These are phyloP conservation scores for Byasa hedistus DNA, from an alignment of 2,888 invertebrate species.

Conservation along the genomic window DNA sequence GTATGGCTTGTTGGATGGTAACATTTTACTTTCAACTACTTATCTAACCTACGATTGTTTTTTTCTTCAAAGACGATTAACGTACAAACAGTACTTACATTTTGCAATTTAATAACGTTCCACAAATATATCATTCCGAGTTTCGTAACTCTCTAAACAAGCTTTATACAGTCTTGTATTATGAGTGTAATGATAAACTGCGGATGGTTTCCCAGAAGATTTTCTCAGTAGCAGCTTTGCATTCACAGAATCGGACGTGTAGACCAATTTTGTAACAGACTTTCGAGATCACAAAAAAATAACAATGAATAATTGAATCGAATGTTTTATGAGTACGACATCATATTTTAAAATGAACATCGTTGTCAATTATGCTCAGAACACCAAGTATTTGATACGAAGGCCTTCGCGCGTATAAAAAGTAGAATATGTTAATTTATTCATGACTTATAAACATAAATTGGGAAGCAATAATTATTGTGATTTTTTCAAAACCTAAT, in stretches of 20 bases:
- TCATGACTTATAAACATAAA: no score
- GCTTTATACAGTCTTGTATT: background rate
- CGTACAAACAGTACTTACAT: background rate
- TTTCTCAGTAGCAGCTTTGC: background rate
- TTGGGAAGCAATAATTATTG: no score
- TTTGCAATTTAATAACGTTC: background rate
- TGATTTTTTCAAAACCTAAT: slow-evolving; percentile 3
- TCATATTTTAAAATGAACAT: background rate
- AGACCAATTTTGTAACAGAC: background rate
- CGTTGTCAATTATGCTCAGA: background rate
- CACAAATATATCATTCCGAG: background rate
- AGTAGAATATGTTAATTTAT: no score
- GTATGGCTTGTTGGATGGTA: no score
- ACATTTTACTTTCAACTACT: no score
- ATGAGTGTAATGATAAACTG: background rate
- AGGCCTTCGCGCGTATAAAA: no score
- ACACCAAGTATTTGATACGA: no score
- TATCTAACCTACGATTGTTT: no score
- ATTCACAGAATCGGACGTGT: background rate
- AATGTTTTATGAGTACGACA: background rate
- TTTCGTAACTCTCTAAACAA: background rate
- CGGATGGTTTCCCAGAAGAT: background rate
- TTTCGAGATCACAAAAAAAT: background rate
- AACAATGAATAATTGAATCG: no score
- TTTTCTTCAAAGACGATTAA: no score